phyloP scores from a whole-genome alignment of 2,113 vertebrate species.

The Oostethus manadensis region DNA sequence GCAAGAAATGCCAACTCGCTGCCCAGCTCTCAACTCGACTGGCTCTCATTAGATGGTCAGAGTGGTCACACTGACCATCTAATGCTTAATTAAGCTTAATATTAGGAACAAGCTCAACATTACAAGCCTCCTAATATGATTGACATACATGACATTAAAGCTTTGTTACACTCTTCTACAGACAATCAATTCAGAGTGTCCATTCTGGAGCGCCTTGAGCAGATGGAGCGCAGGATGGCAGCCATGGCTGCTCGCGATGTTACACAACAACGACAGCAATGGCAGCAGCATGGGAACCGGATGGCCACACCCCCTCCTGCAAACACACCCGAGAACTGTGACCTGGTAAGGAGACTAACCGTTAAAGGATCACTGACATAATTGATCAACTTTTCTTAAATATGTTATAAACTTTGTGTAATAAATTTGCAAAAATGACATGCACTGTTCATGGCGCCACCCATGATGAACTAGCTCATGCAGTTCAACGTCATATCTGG shows the following conservation, averaged over 20 bases:
- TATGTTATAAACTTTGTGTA: too few relatives aligned
- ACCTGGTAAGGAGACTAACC: constrained; percentile 42
- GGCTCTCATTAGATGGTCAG: constrained; percentile 85
- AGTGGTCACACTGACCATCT: background rate
- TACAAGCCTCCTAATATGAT: background rate
- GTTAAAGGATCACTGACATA: too few relatives aligned
- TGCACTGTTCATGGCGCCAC: too few relatives aligned
- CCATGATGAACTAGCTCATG: too few relatives aligned
- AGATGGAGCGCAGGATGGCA: constrained; percentile 65
- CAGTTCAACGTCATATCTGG: too few relatives aligned
- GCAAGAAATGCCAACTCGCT: constrained; percentile 79
- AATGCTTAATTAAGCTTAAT: too few relatives aligned
- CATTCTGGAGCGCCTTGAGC: constrained; percentile 63
- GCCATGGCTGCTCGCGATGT: constrained; percentile 45
- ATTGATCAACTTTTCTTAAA: too few relatives aligned
- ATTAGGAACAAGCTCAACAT: too few relatives aligned
- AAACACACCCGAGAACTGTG: constrained; percentile 34
- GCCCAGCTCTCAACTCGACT: constrained; percentile 85
- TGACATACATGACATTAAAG: background rate
- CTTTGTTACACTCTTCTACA: constrained; percentile 13
- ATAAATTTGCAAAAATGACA: too few relatives aligned
- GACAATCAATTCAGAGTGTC: constrained; percentile 69
- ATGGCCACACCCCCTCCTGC: constrained; percentile 39
- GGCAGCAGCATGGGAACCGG: constrained; percentile 28
- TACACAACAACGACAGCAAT: constrained; percentile 6